These are phyloP conservation scores for Nomada ruficornis DNA, from an alignment of 2,888 invertebrate species.

Conservation along the genomic window DNA sequence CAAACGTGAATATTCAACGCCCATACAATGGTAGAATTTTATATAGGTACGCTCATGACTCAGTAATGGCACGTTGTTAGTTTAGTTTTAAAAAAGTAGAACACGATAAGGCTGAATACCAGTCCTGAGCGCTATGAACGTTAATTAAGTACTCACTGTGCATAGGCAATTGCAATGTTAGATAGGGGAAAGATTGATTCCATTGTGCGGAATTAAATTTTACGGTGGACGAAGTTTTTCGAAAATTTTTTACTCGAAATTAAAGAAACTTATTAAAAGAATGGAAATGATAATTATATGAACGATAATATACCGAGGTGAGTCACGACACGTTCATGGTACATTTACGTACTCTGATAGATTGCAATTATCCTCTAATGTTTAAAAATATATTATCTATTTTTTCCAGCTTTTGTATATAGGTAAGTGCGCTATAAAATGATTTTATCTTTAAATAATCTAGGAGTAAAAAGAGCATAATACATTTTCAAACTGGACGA, in stretches of 20 bases:
- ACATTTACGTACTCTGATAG: neutral
- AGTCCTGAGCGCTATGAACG: neutral
- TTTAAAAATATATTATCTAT: no score
- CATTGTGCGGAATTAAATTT: neutral
- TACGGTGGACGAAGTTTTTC: neutral
- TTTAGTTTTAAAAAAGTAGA: constrained; percentile 2
- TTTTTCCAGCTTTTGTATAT: no score
- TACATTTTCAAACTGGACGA: no score
- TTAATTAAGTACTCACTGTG: constrained; percentile 6
- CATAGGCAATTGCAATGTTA: neutral
- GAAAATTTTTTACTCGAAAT: neutral
- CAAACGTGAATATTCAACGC: constrained; percentile 15
- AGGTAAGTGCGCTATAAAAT: no score
- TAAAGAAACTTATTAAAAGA: neutral
- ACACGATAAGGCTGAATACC: constrained; percentile 14
- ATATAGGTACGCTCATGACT: constrained; percentile 1
- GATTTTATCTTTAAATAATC: no score
- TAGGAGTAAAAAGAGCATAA: no score
- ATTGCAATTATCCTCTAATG: neutral
- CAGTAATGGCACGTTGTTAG: constrained; percentile 10
- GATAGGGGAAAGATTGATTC: neutral
- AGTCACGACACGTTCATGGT: neutral
- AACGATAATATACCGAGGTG: neutral
- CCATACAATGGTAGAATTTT: constrained; percentile 1
- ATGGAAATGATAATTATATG: neutral